Base-by-base conservation (phyloP, 2,797 vertebrate species). In the Smutsia gigantea region DNA sequence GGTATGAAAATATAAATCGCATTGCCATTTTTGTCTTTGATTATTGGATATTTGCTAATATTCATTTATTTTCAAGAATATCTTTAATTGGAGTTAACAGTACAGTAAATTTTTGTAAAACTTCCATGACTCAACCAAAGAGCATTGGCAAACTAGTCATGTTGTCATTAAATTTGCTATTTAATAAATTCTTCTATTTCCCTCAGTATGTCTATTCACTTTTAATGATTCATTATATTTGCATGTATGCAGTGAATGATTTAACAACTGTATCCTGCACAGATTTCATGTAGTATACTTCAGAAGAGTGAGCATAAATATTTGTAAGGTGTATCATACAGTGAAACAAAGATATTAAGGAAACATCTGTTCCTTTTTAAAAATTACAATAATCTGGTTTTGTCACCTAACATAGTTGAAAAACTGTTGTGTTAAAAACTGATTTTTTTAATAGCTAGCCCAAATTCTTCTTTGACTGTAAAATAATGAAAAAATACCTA, bases 281-380 rank as follows among this genome's bases (percentile, higher is more conserved):
- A 93, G 0, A 55, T 79, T 90, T 92, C 71, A 92, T 68, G 75
- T 19, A 46, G 29, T 72, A 34, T 29, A 31, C 42, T 85, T 88
- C 55, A 90, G 87, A 87, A 96, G 95, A 72, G 21, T 53, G 18
- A 85, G 57, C 66, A 90, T 66, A 97, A 97, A 97, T 97, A 96
- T 84, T 94, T 96, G 90, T 87, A 53, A 82, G 21, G 87, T 95
- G 88, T 34, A 92, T 96, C 95, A 96, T n/a, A 57, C 46, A 90
- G 42, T 72, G 66, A 95, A 88, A 93, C 94, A 95, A 96, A 95
- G 66, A 94, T 94, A 49, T 63, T 85, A 81, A 87, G 87, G 90
- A 97, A 96, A 87, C 64, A 87, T 53, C 25, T 29, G 31, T 95
- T 49, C 53, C 74, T 91, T 94, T 93, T 72, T 23, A 53, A 85